A percentile compares a stretch with the other conserved stretches of the same genome.
These are phyloP conservation scores for Vireo griseus DNA, from an alignment of 2,797 vertebrate species.

Conservation along the genomic window DNA sequence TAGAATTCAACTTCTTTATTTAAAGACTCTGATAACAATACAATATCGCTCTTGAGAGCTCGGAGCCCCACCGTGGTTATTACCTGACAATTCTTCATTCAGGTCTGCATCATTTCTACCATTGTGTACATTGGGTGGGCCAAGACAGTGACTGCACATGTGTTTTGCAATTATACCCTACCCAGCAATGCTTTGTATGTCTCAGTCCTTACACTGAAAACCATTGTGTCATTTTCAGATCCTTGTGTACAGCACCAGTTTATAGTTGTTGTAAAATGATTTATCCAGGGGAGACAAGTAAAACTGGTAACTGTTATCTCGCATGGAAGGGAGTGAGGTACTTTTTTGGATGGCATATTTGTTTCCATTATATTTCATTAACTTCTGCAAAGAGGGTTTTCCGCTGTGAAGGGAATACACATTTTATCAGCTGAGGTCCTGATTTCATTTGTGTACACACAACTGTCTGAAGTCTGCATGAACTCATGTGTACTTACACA, in stretches of 20 bases:
- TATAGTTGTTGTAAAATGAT: background rate
- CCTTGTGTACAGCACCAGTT: background rate
- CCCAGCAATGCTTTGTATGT: background rate
- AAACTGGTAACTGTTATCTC: background rate
- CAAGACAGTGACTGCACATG: background rate
- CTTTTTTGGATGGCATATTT: background rate
- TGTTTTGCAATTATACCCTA: background rate
- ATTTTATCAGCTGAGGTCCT: background rate
- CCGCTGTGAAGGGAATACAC: background rate
- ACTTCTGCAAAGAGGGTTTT: background rate
- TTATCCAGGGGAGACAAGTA: background rate
- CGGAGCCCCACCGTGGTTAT: background rate
- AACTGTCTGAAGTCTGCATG: background rate
- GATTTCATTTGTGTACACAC: background rate
- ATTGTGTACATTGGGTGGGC: background rate
- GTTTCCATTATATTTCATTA: background rate
- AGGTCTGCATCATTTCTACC: background rate
- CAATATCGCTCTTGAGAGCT: background rate
- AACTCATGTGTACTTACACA: background rate
- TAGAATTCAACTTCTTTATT: background rate
- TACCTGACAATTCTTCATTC: background rate
- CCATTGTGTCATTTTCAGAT: background rate
- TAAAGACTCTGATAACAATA: background rate
- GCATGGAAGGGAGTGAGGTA: background rate
- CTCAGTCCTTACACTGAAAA: background rate